These are phyloP conservation scores for Melanotaenia pygmaea DNA, from an alignment of 2,797 vertebrate genomes.

Conservation along the genomic window DNA sequence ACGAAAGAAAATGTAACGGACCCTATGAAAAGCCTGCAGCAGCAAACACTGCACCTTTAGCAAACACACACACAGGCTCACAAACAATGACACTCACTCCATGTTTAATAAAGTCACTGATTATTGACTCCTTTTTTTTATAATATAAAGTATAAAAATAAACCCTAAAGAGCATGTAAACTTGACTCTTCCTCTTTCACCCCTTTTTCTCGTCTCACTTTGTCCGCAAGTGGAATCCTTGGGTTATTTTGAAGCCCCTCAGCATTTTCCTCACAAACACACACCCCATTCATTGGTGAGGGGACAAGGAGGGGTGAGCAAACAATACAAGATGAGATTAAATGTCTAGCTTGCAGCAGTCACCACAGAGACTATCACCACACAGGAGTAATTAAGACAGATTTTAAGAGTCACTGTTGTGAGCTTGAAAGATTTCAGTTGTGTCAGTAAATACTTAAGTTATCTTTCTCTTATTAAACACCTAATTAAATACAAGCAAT, in stretches of 20 bases:
- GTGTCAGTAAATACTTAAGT: not conserved
- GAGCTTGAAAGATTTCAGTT: not conserved
- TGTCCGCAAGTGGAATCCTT: not conserved
- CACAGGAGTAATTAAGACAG: slow-evolving; percentile 17
- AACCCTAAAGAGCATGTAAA: not conserved
- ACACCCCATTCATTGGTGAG: slow-evolving; percentile 40
- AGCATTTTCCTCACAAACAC: slow-evolving; percentile 18
- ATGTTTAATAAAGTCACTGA: slow-evolving; percentile 52
- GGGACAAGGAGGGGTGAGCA: slow-evolving; percentile 61
- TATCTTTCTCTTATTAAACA: not conserved
- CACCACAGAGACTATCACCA: slow-evolving; percentile 55
- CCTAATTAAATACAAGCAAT: too few species aligned
- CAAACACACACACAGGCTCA: slow-evolving; percentile 57
- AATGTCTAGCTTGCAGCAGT: slow-evolving; percentile 50
- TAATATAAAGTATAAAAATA: not conserved
- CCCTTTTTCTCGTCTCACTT: not conserved
- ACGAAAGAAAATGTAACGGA: slow-evolving; percentile 72
- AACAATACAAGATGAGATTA: slow-evolving; percentile 66
- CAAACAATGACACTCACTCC: slow-evolving; percentile 21
- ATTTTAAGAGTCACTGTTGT: not conserved
- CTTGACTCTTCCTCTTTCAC: slow-evolving; percentile 29
- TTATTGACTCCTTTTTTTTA: slow-evolving; percentile 55
- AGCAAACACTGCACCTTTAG: slow-evolving; percentile 56
- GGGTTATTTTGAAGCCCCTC: slow-evolving; percentile 3
- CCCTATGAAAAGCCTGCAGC: slow-evolving; percentile 30